Conservation (phyloP, 2,113 vertebrate genomes). For the Colius striatus region DNA sequence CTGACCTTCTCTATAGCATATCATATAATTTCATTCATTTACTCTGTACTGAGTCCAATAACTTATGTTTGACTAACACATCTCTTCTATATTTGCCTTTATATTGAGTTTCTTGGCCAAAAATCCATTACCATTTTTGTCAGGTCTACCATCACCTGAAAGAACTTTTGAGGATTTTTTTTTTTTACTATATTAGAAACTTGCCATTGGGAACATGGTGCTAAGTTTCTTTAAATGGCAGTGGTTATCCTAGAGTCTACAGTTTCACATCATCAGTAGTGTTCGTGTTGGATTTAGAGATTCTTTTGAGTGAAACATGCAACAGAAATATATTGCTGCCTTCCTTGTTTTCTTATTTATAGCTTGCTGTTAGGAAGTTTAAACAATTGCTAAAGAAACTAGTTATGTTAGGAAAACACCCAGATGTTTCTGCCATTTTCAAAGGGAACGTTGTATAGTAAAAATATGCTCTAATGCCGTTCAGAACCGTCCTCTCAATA, state of each 20-base stretch:
- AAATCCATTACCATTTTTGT: slow-evolving; percentile 57
- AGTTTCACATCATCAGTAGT: neutral
- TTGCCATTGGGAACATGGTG: neutral
- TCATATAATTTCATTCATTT: slow-evolving; percentile 32
- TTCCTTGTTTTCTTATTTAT: neutral
- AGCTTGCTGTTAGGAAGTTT: neutral
- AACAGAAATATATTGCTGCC: neutral
- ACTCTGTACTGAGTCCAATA: slow-evolving; percentile 37
- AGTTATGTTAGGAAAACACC: neutral
- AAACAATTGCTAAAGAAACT: neutral
- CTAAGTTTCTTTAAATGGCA: neutral
- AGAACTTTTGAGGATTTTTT: neutral
- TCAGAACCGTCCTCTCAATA: neutral
- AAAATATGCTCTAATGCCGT: neutral
- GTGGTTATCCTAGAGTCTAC: neutral
- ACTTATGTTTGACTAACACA: slow-evolving; percentile 54
- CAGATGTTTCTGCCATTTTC: neutral
- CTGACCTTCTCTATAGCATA: slow-evolving; percentile 28
- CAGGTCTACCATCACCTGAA: neutral
- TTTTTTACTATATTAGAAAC: neutral
- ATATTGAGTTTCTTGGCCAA: slow-evolving; percentile 62
- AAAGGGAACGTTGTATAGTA: neutral
- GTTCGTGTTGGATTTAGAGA: neutral
- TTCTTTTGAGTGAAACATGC: neutral
- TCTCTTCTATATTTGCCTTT: slow-evolving; percentile 54